Evolutionary conservation across 2,797 vertebrate genomes (phyloP).

Genomic region (Lacerta agilis): DNA sequence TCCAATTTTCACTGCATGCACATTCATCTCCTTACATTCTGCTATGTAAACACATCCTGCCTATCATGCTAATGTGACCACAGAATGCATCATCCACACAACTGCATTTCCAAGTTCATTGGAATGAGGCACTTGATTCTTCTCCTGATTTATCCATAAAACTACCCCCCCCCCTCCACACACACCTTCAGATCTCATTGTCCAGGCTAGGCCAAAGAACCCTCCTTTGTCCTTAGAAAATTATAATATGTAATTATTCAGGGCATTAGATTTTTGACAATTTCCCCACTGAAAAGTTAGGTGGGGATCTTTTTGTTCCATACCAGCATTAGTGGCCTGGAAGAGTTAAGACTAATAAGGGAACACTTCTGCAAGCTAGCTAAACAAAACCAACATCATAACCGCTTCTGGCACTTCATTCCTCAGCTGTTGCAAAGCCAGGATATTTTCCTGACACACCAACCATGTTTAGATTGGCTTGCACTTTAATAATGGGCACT

Average conservation of each 20-base stretch:
- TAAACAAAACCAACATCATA: background rate
- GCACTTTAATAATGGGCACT: conserved; percentile 63
- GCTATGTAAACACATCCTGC: background rate
- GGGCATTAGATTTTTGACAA: background rate
- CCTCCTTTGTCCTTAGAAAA: background rate
- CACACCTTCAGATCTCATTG: background rate
- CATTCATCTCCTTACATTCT: background rate
- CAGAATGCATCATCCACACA: background rate
- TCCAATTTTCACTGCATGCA: background rate
- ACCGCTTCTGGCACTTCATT: conserved; percentile 14
- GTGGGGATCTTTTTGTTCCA: conserved; percentile 11
- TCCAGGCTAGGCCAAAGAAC: background rate
- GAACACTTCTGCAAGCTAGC: background rate
- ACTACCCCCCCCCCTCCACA: background rate
- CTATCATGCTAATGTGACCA: background rate
- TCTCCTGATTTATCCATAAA: background rate
- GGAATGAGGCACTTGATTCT: background rate
- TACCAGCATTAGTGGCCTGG: conserved; percentile 26
- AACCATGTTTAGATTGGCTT: conserved; percentile 58
- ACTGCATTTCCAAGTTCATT: background rate
- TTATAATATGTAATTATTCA: background rate
- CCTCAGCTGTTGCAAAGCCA: conserved; percentile 60
- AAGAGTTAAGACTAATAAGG: background rate
- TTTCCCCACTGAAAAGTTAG: conserved; percentile 2
- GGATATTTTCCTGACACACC: conserved; percentile 62